Percentiles rank a stretch among this genome's conserved stretches.
Evolutionary conservation across 2,888 invertebrate species (phyloP).

Genomic region (Mimas tiliae): DNA sequence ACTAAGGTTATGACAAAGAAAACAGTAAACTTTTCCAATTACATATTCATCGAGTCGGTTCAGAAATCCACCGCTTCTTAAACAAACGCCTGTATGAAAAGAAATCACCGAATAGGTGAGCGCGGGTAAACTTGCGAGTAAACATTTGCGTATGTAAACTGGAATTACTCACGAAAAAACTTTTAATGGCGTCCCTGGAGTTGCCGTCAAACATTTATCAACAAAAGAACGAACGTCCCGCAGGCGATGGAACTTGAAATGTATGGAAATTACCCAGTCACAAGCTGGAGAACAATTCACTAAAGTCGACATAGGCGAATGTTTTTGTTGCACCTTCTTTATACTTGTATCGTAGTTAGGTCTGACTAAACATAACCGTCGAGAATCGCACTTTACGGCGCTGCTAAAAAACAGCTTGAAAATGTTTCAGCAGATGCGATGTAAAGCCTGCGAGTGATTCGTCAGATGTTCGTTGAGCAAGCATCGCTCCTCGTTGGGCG

Average conservation of each 20-base stretch:
- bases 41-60: constrained; percentile 74
- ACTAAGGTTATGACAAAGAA: constrained; percentile 63
- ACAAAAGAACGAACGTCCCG: constrained; percentile 85
- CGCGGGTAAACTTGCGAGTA: constrained; percentile 80
- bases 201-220: constrained; percentile 85
- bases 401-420: constrained; percentile 1
- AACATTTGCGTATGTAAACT: constrained; percentile 85
- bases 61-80: constrained; percentile 69
- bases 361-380: constrained; percentile 62
- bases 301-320: constrained; percentile 82
- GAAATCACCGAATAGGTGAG: constrained; percentile 84
- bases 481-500: constrained; percentile 64
- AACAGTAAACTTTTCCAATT: constrained; percentile 77
- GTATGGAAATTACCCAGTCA: constrained; percentile 85
- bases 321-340: constrained; percentile 83
- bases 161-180: constrained; percentile 85
- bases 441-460: constrained; percentile 54
- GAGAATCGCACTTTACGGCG: not conserved
- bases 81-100: constrained; percentile 79
- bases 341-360: constrained; percentile 68
- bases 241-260: constrained; percentile 85
- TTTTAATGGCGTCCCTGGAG: constrained; percentile 85
- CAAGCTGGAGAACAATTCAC: constrained; percentile 84
- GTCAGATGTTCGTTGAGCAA: constrained; percentile 60
- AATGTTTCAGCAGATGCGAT: not conserved